Percentiles rank a stretch among this genome's conserved stretches.
Conservation (phyloP, 2,113 vertebrate genomes). For the Balaeniceps rex region DNA sequence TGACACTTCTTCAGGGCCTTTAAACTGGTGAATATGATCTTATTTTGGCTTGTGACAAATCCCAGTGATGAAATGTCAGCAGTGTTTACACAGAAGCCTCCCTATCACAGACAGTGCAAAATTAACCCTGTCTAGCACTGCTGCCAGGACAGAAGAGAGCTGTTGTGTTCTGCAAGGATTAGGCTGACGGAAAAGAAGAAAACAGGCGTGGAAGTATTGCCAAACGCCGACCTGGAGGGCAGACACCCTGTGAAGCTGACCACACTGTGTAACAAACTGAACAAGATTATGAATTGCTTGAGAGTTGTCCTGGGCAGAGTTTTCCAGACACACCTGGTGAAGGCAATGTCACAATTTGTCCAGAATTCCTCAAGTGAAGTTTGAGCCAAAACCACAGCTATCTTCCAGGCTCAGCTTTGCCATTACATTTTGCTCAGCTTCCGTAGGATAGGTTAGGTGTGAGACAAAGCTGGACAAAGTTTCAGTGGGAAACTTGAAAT, state of each 20-base stretch:
- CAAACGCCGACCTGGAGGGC: neutral
- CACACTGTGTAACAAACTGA: neutral
- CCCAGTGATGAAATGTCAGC: conserved; percentile 29
- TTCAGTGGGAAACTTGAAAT: neutral
- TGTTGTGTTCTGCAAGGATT: neutral
- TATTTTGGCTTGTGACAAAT: conserved; percentile 46
- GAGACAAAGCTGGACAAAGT: neutral
- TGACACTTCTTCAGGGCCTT: conserved; percentile 11
- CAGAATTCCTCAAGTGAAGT: neutral
- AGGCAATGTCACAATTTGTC: neutral
- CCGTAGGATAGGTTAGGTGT: neutral
- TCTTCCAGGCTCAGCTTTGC: neutral
- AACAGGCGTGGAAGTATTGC: neutral
- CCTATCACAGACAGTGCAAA: neutral
- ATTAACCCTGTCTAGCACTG: neutral
- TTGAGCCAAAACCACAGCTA: neutral
- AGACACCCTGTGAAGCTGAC: neutral
- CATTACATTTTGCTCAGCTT: neutral
- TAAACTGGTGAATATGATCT: conserved; percentile 8
- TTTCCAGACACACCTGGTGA: neutral
- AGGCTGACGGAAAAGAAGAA: neutral
- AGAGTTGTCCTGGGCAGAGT: neutral
- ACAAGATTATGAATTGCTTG: neutral
- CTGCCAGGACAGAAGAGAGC: neutral
- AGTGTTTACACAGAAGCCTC: conserved; percentile 9